Percentiles rank a stretch among this genome's conserved stretches.
Conservation (phyloP, 2,888 invertebrate genomes). For the Protophormia terraenovae region DNA sequence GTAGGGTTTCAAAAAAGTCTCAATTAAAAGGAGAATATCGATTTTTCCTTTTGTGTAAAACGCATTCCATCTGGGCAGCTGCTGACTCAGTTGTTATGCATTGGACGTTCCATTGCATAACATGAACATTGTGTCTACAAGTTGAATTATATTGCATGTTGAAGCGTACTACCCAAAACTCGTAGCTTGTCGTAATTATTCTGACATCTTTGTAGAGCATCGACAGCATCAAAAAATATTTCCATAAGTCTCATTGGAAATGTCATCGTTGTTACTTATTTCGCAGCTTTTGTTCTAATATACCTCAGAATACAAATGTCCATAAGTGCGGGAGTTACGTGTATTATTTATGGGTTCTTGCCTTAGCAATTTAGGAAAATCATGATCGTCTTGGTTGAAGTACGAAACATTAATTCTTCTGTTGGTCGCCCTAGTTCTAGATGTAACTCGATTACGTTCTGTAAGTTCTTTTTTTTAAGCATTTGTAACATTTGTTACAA, state of each 20-base stretch:
- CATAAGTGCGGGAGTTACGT: no score
- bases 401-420: no score
- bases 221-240: no score
- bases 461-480: not conserved
- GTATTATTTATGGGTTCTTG: not conserved
- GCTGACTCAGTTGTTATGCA: constrained; percentile 1
- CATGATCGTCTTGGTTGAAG: not conserved
- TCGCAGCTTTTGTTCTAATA: no score
- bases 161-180: no score
- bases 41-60: not conserved
- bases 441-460: not conserved
- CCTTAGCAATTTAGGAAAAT: not conserved
- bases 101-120: not conserved
- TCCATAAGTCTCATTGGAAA: no score
- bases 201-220: not conserved
- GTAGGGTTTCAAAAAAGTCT: not conserved
- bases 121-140: not conserved
- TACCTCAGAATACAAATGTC: no score
- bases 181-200: not conserved
- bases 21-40: not conserved
- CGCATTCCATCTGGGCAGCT: not conserved
- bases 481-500: not conserved
- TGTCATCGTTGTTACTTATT: no score
- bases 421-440: not conserved
- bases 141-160: not conserved